Conservation (phyloP, 37 sponge, comb jelly and placozoan species). For the Spongia lamella region DNA sequence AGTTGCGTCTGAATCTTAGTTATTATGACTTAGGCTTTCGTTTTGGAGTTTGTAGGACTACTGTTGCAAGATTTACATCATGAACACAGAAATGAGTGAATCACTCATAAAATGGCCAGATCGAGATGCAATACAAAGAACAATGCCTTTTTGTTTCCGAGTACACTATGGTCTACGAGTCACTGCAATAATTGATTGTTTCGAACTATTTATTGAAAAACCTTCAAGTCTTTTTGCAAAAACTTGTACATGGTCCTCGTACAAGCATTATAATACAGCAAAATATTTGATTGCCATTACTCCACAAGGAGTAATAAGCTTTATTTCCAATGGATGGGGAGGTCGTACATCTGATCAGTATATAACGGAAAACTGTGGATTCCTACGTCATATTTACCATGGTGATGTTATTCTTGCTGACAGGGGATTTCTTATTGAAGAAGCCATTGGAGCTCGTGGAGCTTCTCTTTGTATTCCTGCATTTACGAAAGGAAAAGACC, state of each 20-base stretch:
- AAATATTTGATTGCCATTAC: slow-evolving; percentile 47
- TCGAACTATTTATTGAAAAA: too few species aligned
- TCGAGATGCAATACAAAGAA: slow-evolving; percentile 13
- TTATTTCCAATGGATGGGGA: slow-evolving; percentile 57
- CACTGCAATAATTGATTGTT: too few species aligned
- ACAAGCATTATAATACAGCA: slow-evolving; percentile 51
- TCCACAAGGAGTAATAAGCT: slow-evolving; percentile 39
- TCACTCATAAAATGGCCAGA: slow-evolving; percentile 25
- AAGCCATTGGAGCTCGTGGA: too few species aligned
- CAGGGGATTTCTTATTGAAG: too few species aligned
- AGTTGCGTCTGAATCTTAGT: slow-evolving; percentile 29
- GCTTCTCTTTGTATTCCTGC: slow-evolving; percentile 29
- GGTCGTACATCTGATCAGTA: slow-evolving; percentile 55
- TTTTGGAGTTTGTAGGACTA: slow-evolving; percentile 20
- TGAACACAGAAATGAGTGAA: neutral
- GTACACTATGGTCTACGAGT: slow-evolving; percentile 24
- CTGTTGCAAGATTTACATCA: slow-evolving; percentile 8
- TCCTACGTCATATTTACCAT: slow-evolving; percentile 21
- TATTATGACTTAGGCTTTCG: slow-evolving; percentile 30
- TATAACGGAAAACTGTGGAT: slow-evolving; percentile 49
- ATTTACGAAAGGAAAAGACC: slow-evolving; percentile 38
- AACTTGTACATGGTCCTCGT: slow-evolving; percentile 46
- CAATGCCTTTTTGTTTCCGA: slow-evolving; percentile 48
- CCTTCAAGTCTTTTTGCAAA: slow-evolving; percentile 42
- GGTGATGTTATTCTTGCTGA: too few species aligned